These are phyloP conservation scores for Condylura cristata DNA, from an alignment of 2,113 vertebrate genomes.

Conservation along the genomic window DNA sequence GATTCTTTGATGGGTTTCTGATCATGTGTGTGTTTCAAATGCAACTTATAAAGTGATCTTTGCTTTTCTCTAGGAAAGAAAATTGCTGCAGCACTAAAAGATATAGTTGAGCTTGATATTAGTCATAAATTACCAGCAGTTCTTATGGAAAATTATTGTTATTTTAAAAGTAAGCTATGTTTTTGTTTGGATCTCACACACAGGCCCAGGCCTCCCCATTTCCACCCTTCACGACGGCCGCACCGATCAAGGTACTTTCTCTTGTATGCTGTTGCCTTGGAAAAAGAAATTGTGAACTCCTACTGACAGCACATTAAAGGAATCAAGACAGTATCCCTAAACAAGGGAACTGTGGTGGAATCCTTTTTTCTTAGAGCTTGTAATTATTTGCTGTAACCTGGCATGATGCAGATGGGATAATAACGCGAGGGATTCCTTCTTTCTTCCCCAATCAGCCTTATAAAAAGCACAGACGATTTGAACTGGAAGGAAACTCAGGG, in stretches of 20 bases:
- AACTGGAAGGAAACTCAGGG: constrained; percentile 16
- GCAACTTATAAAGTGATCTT: constrained; percentile 23
- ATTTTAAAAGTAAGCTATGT: constrained; percentile 44
- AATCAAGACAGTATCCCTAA: not conserved
- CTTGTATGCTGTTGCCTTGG: not conserved
- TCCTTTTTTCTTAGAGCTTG: not conserved
- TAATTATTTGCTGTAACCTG: constrained; percentile 12
- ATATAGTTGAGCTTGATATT: not conserved
- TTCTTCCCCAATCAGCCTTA: not conserved
- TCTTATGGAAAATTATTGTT: constrained; percentile 23
- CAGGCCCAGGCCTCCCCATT: constrained; percentile 89
- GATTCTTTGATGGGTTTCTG: not conserved
- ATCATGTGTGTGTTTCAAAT: not conserved
- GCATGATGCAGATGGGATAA: not conserved
- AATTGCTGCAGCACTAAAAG: not conserved
- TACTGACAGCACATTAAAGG: not conserved
- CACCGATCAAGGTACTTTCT: constrained; percentile 84
- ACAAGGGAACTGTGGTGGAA: not conserved
- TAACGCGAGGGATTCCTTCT: not conserved
- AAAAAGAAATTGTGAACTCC: not conserved
- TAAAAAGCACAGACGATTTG: constrained; percentile 32
- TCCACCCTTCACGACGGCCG: constrained; percentile 86
- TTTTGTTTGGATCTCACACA: constrained; percentile 52
- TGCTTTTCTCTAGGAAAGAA: constrained; percentile 5
- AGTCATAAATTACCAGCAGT: not conserved